Evolutionary conservation across 2,113 vertebrate species (phyloP).

Genomic region (Grallaria varia): DNA sequence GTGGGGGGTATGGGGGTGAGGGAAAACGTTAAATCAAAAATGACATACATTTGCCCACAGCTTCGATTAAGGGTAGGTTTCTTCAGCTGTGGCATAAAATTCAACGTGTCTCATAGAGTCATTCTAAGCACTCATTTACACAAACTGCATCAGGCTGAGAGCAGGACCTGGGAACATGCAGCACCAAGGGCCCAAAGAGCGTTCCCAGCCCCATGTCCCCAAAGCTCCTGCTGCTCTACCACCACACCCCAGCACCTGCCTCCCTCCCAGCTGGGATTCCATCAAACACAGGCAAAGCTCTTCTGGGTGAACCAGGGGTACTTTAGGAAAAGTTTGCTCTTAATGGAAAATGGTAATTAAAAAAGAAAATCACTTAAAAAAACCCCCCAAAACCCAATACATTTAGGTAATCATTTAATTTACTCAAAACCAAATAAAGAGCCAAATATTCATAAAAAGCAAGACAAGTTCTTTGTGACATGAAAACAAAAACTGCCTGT

Average conservation of each 20-base stretch:
- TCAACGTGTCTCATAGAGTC: conserved; percentile 38
- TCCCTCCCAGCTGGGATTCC: not conserved
- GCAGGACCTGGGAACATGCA: conserved; percentile 34
- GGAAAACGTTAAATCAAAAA: conserved; percentile 50
- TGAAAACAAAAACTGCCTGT: not conserved
- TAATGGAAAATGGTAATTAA: not conserved
- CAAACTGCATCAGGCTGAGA: conserved; percentile 7
- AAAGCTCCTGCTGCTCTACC: not conserved
- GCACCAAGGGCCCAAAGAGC: conserved; percentile 1
- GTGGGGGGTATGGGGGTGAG: conserved; percentile 1
- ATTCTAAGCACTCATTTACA: conserved; percentile 30
- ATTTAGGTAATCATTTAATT: not conserved
- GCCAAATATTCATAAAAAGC: not conserved
- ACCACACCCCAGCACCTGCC: not conserved
- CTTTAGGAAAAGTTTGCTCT: not conserved
- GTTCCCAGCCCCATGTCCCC: not conserved
- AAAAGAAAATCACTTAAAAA: not conserved
- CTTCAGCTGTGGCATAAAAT: conserved; percentile 12
- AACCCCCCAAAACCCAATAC: not conserved
- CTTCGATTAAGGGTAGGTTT: not conserved
- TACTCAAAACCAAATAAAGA: not conserved
- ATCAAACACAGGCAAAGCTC: not conserved
- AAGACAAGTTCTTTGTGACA: not conserved
- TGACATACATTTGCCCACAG: conserved; percentile 54
- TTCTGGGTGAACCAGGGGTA: not conserved